Base-by-base conservation (phyloP, 2,888 invertebrate genomes). In the Lacanobia wlatinum region DNA sequence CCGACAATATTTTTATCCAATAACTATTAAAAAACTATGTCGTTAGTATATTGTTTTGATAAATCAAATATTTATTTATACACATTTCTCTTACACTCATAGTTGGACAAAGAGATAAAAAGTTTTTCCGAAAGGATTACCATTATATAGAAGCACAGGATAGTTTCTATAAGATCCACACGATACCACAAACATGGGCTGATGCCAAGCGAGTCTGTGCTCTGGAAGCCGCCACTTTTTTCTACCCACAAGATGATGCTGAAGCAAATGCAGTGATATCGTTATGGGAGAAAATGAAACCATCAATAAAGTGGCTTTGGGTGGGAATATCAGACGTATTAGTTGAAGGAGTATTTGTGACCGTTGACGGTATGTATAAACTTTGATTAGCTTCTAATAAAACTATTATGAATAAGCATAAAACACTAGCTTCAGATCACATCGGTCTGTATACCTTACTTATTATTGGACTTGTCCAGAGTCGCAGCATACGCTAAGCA, bases 301-400 rank as follows among this genome's bases (percentile, higher is more conserved):
- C 72, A 34, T 14, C 18, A 0, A 64, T 73, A 5, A 28, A 0
- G 16, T 73, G 64, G 64, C 16, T 73, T 28, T 73, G 72, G 72
- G 16, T 73, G 8, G 94, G 94, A 14, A 56, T 73, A 73, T 73
- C 72, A 12, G 72, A 73, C 28, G 6, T 73, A 56, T 43, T 73
- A 48, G 64, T 50, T 21, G 72, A 73, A 73, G 72, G 72, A 56
- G 48, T 64, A n/a, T 73, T 73, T 73, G 72, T 50, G 40, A 93
- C 93, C 16, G 12, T 52, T 52, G 52, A 52, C 12, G 52, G 52
- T 73, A 56, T 2, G 64, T 73, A 43, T 52, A 50, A 12, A 21
- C 12, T 52, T 52, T 12, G 12, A 3, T 52, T 52, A 21, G 34
- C 34, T 34, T 34, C 34, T 34, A 48, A 48, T 48, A 18, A 48